Base-by-base conservation (phyloP, 2,888 invertebrate species). In the Chymomyza amoena region DNA sequence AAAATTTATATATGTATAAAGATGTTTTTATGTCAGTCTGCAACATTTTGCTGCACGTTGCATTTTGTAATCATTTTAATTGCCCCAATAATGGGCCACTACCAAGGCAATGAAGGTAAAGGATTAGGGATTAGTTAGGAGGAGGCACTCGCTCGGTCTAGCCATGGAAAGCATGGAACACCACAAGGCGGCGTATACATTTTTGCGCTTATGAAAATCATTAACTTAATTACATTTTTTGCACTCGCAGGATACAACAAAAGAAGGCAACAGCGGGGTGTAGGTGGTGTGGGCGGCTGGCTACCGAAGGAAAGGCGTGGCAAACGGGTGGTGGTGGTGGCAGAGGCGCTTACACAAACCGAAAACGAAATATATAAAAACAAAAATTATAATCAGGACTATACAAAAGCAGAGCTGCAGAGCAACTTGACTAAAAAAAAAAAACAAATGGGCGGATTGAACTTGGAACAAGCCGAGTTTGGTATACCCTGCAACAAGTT, bases 211-310 rank as follows among this genome's bases (percentile, higher is more conserved):
- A 85, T 89, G 83, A 75, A 89, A 87, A 89, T 87, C 89, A 89
- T 89, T 89, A 89, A 89, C 87, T 90, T 89, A 90, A 89, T 89
- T 89, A 89, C 77, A 60, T 89, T 89, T 90, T 86, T 89, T 89
- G 87, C 86, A 79, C 87, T 76, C 78, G 72, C 73, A n/a, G 69
- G 83, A 72, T 75, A 77, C 79, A 68, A 79, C 45, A 66, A 60
- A 78, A 75, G 71, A 75, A 75, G 25, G 36, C 72, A 71, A 52
- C 63, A 52, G 28, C 51, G 32, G 32, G 51, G 16, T 7, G 52
- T 13, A 36, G 25, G 20, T n/a, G 61, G 1, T 16, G 61, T 67
- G 61, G 32, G 61, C 20, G 13, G 4, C 39, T 18, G 13, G 4
- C 39, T 13, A 15, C 13, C 39, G 13, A 32, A 13, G 39, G 39